Conservation (phyloP, 2,797 vertebrate genomes). For the Tokudaia tokunoshimensis region DNA sequence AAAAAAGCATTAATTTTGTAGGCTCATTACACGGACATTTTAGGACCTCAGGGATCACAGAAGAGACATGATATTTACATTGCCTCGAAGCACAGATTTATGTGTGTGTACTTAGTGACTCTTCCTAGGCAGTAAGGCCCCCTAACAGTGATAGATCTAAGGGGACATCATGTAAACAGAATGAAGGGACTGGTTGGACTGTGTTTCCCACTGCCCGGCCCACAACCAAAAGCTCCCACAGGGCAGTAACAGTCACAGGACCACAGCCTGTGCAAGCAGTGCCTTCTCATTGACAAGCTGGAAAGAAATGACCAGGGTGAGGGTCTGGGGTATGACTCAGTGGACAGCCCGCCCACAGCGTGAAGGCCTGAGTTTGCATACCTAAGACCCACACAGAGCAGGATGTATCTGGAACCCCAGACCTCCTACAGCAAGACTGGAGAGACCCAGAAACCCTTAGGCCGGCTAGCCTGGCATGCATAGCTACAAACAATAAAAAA, state of each 20-base stretch:
- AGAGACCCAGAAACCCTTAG: too few relatives aligned
- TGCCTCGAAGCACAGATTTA: not conserved
- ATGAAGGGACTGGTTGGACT: not conserved
- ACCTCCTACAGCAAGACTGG: not conserved
- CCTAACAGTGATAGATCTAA: not conserved
- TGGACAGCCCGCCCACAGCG: not conserved
- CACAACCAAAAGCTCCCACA: not conserved
- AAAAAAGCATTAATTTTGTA: not conserved
- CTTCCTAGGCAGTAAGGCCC: not conserved
- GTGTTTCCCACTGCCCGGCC: not conserved
- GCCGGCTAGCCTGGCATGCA: not conserved
- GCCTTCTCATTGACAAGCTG: not conserved
- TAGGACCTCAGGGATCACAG: not conserved
- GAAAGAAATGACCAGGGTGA: not conserved
- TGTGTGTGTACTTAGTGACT: not conserved
- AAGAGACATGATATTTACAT: not conserved
- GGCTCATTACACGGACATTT: not conserved
- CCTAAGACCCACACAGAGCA: not conserved
- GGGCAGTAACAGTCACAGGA: too few relatives aligned
- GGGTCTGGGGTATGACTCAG: not conserved
- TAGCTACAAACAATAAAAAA: not conserved
- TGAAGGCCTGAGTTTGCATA: not conserved
- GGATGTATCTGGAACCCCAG: not conserved
- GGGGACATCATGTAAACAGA: not conserved
- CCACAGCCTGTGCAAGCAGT: not conserved